Base-by-base conservation (phyloP, 53 echinoderm and acorn worm species). In the Glandiceps talaboti region DNA sequence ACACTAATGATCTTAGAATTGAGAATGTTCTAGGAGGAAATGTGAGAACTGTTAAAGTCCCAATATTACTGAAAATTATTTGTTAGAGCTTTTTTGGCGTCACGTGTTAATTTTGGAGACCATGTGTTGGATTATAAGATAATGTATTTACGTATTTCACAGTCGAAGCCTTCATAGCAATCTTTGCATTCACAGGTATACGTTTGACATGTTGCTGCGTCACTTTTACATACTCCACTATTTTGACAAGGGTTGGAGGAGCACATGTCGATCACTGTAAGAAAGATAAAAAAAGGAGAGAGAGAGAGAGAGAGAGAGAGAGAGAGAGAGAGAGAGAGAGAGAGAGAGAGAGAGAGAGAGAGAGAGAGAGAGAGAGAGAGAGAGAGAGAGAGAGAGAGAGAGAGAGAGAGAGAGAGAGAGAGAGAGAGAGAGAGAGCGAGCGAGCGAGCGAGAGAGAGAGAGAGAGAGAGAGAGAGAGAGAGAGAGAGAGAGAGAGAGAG, bases 251-350 rank as follows among this genome's bases (percentile, higher is more conserved):
- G 64, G 64, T 45, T 45, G 6, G 64, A 45, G 6, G 64, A 6
- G 64, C 64, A 45, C 20, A 20, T 20, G 64, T 45, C 64, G 64
- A 45, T 45, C 6, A 20, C 64, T 45, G 64, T 20, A n/a, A n/a
- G n/a, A n/a, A n/a, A n/a, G n/a, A n/a, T n/a, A n/a, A n/a, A n/a
- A n/a, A n/a, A n/a, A n/a, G n/a, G 64, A 45, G 64, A 45, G 64
- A 45, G 64, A 45, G 64, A 45, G 64, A 45, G 64, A 45, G 64
- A 45, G 64, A 45, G 64, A 45, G 64, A 45, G 64, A 45, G 64
- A 45, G 64, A 45, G 64, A 45, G 64, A 45, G 64, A 45, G 64
- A 45, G 64, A 45, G 64, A 45, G 64, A 45, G 64, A 45, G 64
- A 45, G 64, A 45, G 64, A 45, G 64, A 45, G 64, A 45, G 64